phyloP scores from a whole-genome alignment of 2,888 invertebrate genomes.

The Urechis unicinctus region DNA sequence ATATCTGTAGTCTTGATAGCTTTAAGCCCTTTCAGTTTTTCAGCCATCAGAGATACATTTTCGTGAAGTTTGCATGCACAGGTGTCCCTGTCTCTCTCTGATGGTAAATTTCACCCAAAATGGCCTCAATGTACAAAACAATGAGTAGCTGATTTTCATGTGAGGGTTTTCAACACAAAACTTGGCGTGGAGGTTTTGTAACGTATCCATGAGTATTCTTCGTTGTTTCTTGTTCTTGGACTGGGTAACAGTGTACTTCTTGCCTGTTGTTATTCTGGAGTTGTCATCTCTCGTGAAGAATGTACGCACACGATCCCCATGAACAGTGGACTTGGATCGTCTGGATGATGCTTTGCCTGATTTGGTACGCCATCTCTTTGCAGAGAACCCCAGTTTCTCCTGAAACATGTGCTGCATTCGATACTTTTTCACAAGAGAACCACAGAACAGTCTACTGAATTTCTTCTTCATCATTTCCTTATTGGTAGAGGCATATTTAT shows the following conservation, averaged over 20 bases:
- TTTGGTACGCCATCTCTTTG: neutral
- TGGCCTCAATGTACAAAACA: constrained; percentile 19
- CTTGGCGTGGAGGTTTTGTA: neutral
- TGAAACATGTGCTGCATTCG: neutral
- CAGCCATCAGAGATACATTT: neutral
- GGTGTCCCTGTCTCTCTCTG: neutral
- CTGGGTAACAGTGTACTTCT: neutral
- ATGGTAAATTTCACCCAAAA: constrained; percentile 15
- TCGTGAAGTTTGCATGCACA: neutral
- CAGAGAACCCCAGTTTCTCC: neutral
- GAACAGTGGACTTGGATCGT: too few species aligned
- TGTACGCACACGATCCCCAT: neutral
- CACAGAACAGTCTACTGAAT: neutral
- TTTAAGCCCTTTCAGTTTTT: neutral
- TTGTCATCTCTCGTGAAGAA: neutral
- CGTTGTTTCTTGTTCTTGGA: neutral
- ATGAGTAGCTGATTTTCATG: constrained; percentile 9
- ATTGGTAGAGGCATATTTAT: neutral
- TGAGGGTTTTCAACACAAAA: neutral
- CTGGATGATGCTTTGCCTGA: neutral
- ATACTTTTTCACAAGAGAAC: neutral
- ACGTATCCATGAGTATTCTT: neutral
- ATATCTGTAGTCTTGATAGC: neutral
- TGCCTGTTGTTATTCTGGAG: neutral
- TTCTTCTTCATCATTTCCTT: neutral